phyloP scores from a whole-genome alignment of 2,797 vertebrate species.

The Avahi laniger region DNA sequence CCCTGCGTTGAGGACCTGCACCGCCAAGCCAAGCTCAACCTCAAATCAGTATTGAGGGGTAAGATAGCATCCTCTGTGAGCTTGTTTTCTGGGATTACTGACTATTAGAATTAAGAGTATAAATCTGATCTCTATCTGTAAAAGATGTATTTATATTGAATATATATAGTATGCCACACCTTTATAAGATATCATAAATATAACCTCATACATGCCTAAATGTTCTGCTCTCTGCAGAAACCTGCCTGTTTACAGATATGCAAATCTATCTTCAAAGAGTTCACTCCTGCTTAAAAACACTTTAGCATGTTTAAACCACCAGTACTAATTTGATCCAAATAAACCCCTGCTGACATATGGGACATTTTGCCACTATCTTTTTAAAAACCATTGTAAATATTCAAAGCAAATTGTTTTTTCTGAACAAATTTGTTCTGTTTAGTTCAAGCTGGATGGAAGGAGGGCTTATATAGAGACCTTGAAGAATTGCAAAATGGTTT shows the following conservation, averaged over 20 bases:
- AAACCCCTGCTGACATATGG: background rate
- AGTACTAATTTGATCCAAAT: background rate
- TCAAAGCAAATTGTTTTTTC: slow-evolving; percentile 8
- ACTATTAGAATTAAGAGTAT: background rate
- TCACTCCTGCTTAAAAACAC: background rate
- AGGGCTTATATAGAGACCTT: background rate
- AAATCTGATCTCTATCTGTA: background rate
- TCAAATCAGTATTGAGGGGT: slow-evolving; percentile 97
- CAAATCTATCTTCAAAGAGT: background rate
- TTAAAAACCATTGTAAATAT: background rate
- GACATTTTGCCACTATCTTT: background rate
- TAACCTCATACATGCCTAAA: background rate
- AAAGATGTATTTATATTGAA: background rate
- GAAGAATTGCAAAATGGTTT: background rate
- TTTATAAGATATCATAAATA: background rate
- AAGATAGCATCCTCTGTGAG: slow-evolving; percentile 52
- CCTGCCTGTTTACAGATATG: background rate
- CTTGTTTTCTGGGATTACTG: background rate
- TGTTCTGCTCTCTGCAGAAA: background rate
- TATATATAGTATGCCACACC: background rate
- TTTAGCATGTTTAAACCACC: background rate
- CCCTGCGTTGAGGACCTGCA: slow-evolving; percentile 96
- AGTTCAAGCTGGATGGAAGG: background rate
- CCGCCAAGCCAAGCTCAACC: slow-evolving; percentile 97
- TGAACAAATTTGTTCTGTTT: background rate